Percentiles rank a stretch among this genome's conserved stretches.
Conservation (phyloP, 2,888 invertebrate species). For the Platerodrilus igneus region DNA sequence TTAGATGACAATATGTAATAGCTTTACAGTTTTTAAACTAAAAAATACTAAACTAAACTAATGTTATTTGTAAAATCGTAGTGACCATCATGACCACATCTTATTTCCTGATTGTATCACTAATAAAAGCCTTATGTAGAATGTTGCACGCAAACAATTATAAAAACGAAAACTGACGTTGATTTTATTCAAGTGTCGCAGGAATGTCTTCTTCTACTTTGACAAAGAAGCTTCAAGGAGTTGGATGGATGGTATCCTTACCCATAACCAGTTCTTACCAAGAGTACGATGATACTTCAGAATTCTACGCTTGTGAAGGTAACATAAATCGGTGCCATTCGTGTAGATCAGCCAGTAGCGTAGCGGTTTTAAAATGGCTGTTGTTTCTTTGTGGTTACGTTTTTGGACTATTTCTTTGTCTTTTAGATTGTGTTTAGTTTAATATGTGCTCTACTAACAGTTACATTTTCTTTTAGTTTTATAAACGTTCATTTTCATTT, state of each 20-base stretch:
- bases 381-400: slow-evolving; percentile 23
- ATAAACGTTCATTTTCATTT: no score
- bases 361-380: slow-evolving; percentile 34
- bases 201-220: slow-evolving; percentile 32
- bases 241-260: slow-evolving; percentile 17
- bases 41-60: no score
- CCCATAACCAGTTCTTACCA: slow-evolving; percentile 12
- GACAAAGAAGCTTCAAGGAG: slow-evolving; percentile 26
- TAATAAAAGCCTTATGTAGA: slow-evolving; percentile 42
- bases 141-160: slow-evolving; percentile 39
- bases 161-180: slow-evolving; percentile 38
- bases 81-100: slow-evolving; percentile 36
- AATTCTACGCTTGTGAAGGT: slow-evolving; percentile 34
- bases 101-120: slow-evolving; percentile 42
- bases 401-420: slow-evolving; percentile 23
- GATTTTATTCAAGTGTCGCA: slow-evolving; percentile 44
- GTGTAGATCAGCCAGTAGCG: slow-evolving; percentile 36
- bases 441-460: slow-evolving; percentile 20
- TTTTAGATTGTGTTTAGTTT: slow-evolving; percentile 24
- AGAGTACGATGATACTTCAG: slow-evolving; percentile 10
- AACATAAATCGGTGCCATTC: slow-evolving; percentile 36
- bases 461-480: no score
- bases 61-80: slow-evolving; percentile 22
- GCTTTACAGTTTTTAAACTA: no score
- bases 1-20: slow-evolving; percentile 6